Conservation (phyloP, 2,797 vertebrate genomes). For the Coilia nasus region DNA sequence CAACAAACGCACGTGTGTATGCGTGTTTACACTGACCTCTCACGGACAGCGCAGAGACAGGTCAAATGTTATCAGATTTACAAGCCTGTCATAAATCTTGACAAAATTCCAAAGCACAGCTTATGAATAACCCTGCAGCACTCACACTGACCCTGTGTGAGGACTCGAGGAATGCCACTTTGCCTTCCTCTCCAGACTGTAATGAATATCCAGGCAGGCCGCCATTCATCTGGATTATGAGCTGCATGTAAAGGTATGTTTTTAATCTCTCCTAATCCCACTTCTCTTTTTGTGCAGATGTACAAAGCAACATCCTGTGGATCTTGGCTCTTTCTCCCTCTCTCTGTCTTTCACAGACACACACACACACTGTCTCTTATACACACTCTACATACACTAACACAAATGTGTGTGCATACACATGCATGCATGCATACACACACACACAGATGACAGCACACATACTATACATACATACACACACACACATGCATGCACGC, state of each 20-base stretch:
- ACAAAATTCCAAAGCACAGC: neutral
- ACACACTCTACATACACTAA: too few species aligned
- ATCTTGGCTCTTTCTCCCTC: neutral
- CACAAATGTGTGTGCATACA: too few species aligned
- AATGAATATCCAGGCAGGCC: neutral
- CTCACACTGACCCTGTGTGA: neutral
- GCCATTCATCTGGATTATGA: neutral
- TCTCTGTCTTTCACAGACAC: too few species aligned
- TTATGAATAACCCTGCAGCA: neutral
- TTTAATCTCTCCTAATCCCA: conserved; percentile 8
- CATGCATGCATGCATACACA: neutral
- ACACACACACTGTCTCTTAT: too few species aligned
- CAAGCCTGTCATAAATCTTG: neutral
- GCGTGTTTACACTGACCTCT: neutral
- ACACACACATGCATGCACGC: neutral
- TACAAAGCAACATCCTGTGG: neutral
- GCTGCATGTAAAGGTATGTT: neutral
- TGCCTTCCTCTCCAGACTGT: neutral
- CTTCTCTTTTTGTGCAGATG: neutral
- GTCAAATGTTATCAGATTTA: neutral
- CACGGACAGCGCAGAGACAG: neutral
- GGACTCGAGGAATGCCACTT: neutral
- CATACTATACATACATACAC: neutral
- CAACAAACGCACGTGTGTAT: neutral
- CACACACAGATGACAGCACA: conserved; percentile 6